These are phyloP conservation scores for Mystacornis crossleyi DNA, from an alignment of 2,113 vertebrate genomes.

Conservation along the genomic window DNA sequence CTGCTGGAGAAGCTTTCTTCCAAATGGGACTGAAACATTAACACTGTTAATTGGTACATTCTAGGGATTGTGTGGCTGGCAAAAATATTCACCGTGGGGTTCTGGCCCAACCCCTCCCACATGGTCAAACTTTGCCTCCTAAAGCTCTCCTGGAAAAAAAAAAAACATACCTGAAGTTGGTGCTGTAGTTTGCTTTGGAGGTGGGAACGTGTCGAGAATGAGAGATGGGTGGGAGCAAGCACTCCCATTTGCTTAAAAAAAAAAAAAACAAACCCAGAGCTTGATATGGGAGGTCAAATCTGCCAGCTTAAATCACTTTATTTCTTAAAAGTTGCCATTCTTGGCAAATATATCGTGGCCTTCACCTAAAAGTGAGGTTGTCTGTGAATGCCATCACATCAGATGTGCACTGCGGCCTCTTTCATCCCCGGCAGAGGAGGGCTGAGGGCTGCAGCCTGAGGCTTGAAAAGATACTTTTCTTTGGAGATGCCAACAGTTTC, in stretches of 20 bases:
- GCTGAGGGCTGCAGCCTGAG: neutral
- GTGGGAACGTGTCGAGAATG: neutral
- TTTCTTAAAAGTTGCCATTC: neutral
- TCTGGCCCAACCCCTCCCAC: neutral
- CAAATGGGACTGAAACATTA: neutral
- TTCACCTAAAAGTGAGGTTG: neutral
- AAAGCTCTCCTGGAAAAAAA: neutral
- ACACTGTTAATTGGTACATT: fast-evolving
- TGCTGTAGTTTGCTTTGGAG: neutral
- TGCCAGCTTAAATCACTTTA: neutral
- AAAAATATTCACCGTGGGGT: neutral
- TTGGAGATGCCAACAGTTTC: constrained; percentile 11
- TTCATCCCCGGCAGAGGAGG: neutral
- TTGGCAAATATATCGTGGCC: neutral
- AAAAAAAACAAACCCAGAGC: neutral
- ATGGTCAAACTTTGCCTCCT: neutral
- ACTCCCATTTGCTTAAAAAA: neutral
- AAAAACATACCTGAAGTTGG: neutral
- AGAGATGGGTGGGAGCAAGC: neutral
- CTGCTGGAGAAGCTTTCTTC: neutral
- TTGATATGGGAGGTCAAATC: neutral
- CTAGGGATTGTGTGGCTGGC: neutral
- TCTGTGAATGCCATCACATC: neutral
- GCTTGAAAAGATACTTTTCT: constrained; percentile 35
- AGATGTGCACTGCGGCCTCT: neutral